A percentile compares a stretch with the other conserved stretches of the same genome.
These are phyloP conservation scores for Pelmatolapia mariae DNA, from an alignment of 2,113 vertebrate species.

Conservation along the genomic window DNA sequence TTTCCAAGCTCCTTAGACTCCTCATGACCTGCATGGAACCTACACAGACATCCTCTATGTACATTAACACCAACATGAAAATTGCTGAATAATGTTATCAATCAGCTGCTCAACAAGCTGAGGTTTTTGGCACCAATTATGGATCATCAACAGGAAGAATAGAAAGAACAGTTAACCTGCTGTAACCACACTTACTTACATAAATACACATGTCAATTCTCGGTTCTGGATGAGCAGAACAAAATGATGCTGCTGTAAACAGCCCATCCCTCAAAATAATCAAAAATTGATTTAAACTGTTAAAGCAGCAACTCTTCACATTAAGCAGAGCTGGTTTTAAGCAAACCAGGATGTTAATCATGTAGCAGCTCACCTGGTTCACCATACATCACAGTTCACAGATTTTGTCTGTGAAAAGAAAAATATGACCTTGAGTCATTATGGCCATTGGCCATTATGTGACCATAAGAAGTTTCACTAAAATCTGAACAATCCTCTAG, in stretches of 20 bases:
- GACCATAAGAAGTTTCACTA: background rate
- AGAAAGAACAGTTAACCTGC: background rate
- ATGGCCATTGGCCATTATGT: background rate
- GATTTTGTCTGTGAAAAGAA: background rate
- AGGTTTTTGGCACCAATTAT: background rate
- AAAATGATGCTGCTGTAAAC: background rate
- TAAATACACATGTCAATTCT: background rate
- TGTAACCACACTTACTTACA: background rate
- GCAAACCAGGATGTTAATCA: background rate
- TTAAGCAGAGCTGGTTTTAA: background rate
- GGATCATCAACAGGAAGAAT: background rate
- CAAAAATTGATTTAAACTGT: background rate
- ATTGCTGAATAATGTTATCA: rapidly evolving
- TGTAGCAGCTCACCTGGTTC: background rate
- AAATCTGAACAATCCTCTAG: background rate
- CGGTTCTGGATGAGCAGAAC: background rate
- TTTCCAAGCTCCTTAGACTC: background rate
- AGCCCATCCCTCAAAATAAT: background rate
- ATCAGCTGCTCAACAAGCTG: background rate
- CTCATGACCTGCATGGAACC: background rate
- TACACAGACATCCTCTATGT: background rate
- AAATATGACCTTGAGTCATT: background rate
- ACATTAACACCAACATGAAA: background rate
- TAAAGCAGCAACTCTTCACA: background rate
- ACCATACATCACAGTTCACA: background rate